These are phyloP conservation scores for Tanytarsus gracilentus DNA, from an alignment of 2,888 invertebrate genomes.

Conservation along the genomic window DNA sequence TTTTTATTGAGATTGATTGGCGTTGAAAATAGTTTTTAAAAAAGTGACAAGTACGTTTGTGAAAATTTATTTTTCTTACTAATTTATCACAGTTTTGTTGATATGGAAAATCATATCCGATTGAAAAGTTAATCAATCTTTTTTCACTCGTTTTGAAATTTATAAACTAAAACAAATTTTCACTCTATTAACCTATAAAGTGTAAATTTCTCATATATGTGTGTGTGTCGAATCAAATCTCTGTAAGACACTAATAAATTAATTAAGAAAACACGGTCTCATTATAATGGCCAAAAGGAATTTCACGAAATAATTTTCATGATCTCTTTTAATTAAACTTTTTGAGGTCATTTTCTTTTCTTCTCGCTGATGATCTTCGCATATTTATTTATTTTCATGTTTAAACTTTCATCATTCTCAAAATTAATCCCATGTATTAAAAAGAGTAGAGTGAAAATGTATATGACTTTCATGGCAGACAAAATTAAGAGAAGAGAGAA, in stretches of 20 bases:
- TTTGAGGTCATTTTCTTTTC: background rate
- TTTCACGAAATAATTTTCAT: background rate
- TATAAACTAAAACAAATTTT: too few relatives aligned
- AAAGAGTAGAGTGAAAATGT: background rate
- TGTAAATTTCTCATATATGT: too few relatives aligned
- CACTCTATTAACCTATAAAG: too few relatives aligned
- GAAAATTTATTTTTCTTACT: too few relatives aligned
- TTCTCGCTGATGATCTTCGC: background rate
- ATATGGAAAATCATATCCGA: too few relatives aligned
- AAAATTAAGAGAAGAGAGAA: background rate
- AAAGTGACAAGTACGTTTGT: too few relatives aligned
- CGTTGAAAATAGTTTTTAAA: too few relatives aligned
- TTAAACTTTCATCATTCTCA: background rate
- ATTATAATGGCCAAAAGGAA: background rate
- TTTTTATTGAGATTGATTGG: too few relatives aligned
- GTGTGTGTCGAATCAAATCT: too few relatives aligned
- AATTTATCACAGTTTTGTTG: too few relatives aligned
- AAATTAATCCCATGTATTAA: background rate
- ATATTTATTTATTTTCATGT: background rate
- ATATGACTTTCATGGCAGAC: background rate
- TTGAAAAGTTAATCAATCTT: too few relatives aligned
- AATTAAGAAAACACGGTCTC: slow-evolving; percentile 7
- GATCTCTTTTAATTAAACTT: background rate
- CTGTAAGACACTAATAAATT: slow-evolving; percentile 1
- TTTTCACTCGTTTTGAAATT: too few relatives aligned